Base-by-base conservation (phyloP, 2,113 vertebrate genomes). In the Eretmochelys imbricata region DNA sequence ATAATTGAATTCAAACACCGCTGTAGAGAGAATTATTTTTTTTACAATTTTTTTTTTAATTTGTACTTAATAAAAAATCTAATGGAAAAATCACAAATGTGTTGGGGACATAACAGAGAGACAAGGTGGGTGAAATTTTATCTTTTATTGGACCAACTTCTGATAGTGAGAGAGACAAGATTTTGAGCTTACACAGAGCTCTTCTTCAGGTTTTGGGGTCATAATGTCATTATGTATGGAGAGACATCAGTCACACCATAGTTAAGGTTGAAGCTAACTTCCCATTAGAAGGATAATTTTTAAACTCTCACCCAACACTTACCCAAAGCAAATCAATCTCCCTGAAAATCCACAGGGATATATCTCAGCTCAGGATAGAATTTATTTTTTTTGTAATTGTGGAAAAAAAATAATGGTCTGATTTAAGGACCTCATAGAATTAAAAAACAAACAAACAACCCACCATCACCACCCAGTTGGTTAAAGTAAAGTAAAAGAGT, bases 261-360 rank as follows among this genome's bases (percentile, higher is more conserved):
- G 93, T 94, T 38, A 91, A 95, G 85, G 50, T 89, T 62, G 81
- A 95, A 91, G 46, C 4, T 93, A 49, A 80, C 2, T 80, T 80
- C 25, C 83, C 75, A 86, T 75, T 93, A 31, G 72, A 42, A 88
- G 19, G 82, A 14, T 84, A 53, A 90, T 88, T 20, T 87, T 94
- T 87, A 83, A 91, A 82, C 0, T 87, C 42, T 4, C 89, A 80
- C 4, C 38, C 17, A 3, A 3, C 42, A 1, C 35, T 84, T 31
- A 85, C 48, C 4, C 10, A 79, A 75, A 95, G 82, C 7, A 92
- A 93, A 87, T 22, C 27, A 95, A 48, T 89, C 89, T 62, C 59
- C 6, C 29, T 62, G 59, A 62, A 35, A 75, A 29, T 4, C 78
- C 57, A 86, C 0, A 0, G 27, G 17, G 2, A 24, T 59, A 2